These are phyloP conservation scores for Tenualosa ilisha DNA, from an alignment of 2,797 vertebrate species.

Conservation along the genomic window DNA sequence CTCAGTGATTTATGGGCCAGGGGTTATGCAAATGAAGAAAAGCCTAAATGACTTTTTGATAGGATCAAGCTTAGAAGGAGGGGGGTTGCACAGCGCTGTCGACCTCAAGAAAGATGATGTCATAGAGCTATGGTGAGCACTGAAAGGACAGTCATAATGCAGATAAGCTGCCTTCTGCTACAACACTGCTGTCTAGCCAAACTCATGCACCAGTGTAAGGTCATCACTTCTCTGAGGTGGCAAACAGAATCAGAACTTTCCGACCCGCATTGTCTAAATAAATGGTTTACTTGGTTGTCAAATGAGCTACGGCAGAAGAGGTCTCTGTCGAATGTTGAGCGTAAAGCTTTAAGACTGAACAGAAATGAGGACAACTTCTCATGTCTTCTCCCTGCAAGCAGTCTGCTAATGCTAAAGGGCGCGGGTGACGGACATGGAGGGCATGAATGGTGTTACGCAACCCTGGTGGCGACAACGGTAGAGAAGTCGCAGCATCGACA, in stretches of 20 bases:
- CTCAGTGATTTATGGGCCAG: background rate
- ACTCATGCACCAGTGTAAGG: background rate
- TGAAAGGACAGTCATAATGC: background rate
- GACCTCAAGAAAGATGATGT: background rate
- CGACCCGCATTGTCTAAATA: too few relatives aligned
- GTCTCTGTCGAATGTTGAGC: background rate
- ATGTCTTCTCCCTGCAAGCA: background rate
- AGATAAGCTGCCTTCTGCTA: background rate
- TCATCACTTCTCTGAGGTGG: background rate
- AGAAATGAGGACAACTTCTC: background rate
- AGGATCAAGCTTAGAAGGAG: background rate
- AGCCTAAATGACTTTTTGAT: constrained; percentile 12
- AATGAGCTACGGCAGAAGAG: background rate
- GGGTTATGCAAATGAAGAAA: constrained; percentile 8
- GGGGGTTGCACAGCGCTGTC: background rate
- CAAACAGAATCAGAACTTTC: background rate
- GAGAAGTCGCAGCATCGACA: background rate
- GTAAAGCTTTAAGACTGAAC: background rate
- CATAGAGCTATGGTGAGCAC: background rate
- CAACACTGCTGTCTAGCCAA: background rate
- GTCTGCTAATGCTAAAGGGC: background rate
- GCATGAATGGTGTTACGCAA: background rate
- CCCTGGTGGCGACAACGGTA: background rate
- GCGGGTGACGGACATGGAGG: background rate
- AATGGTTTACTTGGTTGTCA: background rate